Conservation (phyloP, 2,888 invertebrate genomes). For the Tenthredo mesomela region DNA sequence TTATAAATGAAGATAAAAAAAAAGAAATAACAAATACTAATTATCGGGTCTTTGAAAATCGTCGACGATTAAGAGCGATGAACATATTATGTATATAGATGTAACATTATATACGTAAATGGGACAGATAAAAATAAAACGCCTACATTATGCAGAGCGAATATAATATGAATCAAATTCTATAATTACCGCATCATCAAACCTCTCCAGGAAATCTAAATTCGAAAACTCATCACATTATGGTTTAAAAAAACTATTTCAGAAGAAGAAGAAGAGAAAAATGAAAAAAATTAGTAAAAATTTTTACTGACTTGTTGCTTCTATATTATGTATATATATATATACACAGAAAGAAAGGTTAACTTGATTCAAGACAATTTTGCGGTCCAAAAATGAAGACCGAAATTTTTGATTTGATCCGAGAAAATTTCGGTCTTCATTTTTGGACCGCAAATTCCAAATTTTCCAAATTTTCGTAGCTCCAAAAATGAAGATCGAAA, state of each 20-base stretch:
- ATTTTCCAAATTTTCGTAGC: no score
- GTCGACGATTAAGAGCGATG: not conserved
- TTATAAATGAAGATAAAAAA: not conserved
- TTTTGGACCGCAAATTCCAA: no score
- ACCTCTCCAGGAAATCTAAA: not conserved
- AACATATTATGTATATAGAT: not conserved
- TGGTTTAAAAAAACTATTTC: not conserved
- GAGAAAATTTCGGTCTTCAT: no score
- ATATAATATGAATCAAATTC: not conserved
- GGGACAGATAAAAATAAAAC: constrained; percentile 5
- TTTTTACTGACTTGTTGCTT: not conserved
- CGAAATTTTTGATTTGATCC: no score
- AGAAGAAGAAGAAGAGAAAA: not conserved
- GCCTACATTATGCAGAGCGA: not conserved
- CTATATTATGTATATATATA: no score
- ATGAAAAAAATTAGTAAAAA: not conserved
- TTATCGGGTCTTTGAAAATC: not conserved
- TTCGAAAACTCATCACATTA: not conserved
- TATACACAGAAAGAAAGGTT: no score
- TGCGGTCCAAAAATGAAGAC: no score
- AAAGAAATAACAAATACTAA: not conserved
- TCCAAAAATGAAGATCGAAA: no score
- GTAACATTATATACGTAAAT: no score
- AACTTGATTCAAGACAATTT: no score
- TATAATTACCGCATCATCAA: not conserved